A percentile compares a stretch with the other conserved stretches of the same genome.
These are phyloP conservation scores for Ameiurus melas DNA, from an alignment of 2,113 vertebrate genomes.

Conservation along the genomic window DNA sequence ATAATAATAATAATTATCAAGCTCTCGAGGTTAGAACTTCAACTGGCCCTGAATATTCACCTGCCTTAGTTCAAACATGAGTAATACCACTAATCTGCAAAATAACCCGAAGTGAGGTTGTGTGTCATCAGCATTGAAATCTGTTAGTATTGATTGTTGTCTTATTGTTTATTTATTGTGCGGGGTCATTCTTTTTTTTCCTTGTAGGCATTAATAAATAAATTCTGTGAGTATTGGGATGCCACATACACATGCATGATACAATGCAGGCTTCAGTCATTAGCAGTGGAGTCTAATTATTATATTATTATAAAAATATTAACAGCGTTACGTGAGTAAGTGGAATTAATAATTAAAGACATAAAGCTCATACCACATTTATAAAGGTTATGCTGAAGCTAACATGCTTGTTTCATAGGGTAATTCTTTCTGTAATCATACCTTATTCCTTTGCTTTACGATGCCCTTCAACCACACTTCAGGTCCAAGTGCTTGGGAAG, in stretches of 20 bases:
- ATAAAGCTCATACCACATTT: not conserved
- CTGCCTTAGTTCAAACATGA: not conserved
- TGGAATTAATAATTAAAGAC: not conserved
- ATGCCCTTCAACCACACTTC: not conserved
- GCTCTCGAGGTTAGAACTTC: not conserved
- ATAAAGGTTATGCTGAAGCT: not conserved
- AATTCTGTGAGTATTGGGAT: not conserved
- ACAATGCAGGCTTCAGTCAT: not conserved
- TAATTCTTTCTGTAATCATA: not conserved
- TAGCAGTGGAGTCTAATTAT: not conserved
- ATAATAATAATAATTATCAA: not conserved
- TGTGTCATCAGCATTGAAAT: not conserved
- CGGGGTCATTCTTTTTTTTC: not conserved
- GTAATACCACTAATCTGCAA: slow-evolving; percentile 17
- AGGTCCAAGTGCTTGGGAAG: slow-evolving; percentile 77
- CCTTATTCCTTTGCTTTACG: not conserved
- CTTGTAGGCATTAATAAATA: not conserved
- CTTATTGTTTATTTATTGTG: not conserved
- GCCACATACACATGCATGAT: not conserved
- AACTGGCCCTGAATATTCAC: not conserved
- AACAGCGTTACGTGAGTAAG: not conserved
- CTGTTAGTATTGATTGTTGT: not conserved
- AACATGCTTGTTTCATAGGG: not conserved
- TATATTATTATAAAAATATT: not conserved
- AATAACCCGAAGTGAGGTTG: not conserved